Percentiles rank a stretch among this genome's conserved stretches.
Evolutionary conservation across 2,113 vertebrate species (phyloP).

Genomic region (Pseudorasbora parva): DNA sequence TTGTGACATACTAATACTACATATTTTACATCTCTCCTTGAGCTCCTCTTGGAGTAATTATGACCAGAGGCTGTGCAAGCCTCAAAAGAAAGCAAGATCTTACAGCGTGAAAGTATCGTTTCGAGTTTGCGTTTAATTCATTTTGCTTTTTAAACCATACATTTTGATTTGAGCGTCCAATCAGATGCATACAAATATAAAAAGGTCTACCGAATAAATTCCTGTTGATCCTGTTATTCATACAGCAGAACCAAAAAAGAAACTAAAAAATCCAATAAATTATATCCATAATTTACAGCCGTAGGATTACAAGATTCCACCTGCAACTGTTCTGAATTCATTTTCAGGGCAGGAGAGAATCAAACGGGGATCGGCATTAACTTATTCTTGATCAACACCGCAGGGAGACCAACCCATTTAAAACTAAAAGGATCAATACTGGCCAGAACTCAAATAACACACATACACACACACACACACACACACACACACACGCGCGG

Average conservation of each 20-base stretch:
- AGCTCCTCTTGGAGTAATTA: slow-evolving; percentile 8
- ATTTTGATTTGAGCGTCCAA: not conserved
- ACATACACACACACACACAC: slow-evolving; percentile 42
- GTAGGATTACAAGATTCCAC: slow-evolving; percentile 73
- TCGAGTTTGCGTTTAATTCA: not conserved
- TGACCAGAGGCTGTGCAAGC: not conserved
- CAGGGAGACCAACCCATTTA: slow-evolving; percentile 66
- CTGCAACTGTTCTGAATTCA: slow-evolving; percentile 70
- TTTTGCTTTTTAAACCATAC: not conserved
- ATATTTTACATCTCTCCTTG: not conserved
- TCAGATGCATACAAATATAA: not conserved
- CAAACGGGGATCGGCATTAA: slow-evolving; percentile 70
- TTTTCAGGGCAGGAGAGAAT: slow-evolving; percentile 68
- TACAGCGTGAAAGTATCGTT: too few species aligned
- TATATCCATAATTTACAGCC: slow-evolving; percentile 75
- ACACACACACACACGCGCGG: slow-evolving; percentile 7
- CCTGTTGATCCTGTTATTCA: slow-evolving; percentile 59
- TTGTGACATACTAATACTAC: not conserved
- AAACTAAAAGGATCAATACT: slow-evolving; percentile 67
- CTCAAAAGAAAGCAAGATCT: too few species aligned
- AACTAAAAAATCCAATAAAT: slow-evolving; percentile 72
- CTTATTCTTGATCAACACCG: slow-evolving; percentile 73
- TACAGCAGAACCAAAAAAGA: slow-evolving; percentile 67
- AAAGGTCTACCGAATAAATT: slow-evolving; percentile 2
- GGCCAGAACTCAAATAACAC: slow-evolving; percentile 48